Percentiles rank a stretch among this genome's conserved stretches.
Evolutionary conservation across 2,797 vertebrate genomes (phyloP).

Genomic region (Coregonus suidteri): DNA sequence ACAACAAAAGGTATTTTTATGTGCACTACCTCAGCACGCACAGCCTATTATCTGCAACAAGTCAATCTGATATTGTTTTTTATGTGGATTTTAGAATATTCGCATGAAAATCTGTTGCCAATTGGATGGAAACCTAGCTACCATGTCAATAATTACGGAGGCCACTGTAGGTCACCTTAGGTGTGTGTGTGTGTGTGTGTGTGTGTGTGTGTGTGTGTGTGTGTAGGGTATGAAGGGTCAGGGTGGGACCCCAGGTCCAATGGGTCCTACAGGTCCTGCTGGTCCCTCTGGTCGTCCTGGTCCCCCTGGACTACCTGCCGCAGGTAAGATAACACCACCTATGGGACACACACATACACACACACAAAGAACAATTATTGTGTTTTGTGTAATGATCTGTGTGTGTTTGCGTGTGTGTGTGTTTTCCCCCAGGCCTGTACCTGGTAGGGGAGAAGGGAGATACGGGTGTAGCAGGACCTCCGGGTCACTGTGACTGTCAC

Average conservation of each 20-base stretch:
- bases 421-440: constrained; percentile 63
- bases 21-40: no score
- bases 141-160: no score
- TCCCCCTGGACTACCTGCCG: constrained; percentile 43
- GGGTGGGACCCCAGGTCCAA: not conserved
- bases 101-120: no score
- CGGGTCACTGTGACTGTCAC: constrained; percentile 79
- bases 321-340: no score
- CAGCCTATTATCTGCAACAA: no score
- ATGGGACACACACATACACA: no score
- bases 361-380: no score
- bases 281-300: constrained; percentile 6
- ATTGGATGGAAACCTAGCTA: no score
- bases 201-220: not conserved
- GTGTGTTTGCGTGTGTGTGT: constrained; percentile 9
- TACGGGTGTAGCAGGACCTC: constrained; percentile 77
- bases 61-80: no score
- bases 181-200: constrained; percentile 1
- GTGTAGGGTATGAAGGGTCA: constrained; percentile 45
- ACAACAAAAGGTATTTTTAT: no score
- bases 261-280: constrained; percentile 3
- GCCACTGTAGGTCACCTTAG: constrained; percentile 18
- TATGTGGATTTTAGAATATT: no score
- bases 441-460: constrained; percentile 82
- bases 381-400: not conserved